Evolutionary conservation across 2,113 vertebrate genomes (phyloP), one percentile per base, ranked within the genome.

Genomic region (Phasianus colchicus): DNA sequence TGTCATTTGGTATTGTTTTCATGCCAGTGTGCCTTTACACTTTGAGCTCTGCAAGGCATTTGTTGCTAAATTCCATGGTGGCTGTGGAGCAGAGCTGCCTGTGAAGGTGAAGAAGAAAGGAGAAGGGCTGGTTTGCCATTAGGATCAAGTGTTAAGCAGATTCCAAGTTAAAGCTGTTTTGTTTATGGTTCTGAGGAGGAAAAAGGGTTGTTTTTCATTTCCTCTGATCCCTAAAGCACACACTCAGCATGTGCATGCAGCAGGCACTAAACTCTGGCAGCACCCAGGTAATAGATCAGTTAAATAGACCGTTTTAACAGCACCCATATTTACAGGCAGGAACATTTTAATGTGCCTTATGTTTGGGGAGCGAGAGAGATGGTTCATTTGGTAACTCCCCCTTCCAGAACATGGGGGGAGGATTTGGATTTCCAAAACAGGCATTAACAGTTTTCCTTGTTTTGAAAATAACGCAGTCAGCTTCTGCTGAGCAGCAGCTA

Each of bases 341-440:
- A 34, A 34, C 8, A 13, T 27, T 79, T 85, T 40, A 30, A 30
- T 21, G 42, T 1, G 2, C 10, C 27, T 10, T 58, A 32, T 29
- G 43, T 36, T 63, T 0, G 0, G 30, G 32, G 30, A 25, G 17
- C 8, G 27, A 34, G 3, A 4, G 52, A 36, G 12, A 25, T 0
- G 10, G 27, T 32, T 47, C 60, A n/a, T 36, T 45, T 54, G 27
- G 38, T 27, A 55, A 72, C 13, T 22, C 32, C 8, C 12, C 30
- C 6, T 83, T 13, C 27, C 32, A 20, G 20, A 63, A 8, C 0
- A 1, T 1, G 4, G 8, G 5, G 20, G 38, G 22, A 43, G 13
- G 34, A 25, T 66, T 30, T 79, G 50, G 13, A 25, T 38, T 83
- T 61, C 45, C 38, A 66, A 86, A 91, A 45, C 36, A 1, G 1